Percentiles rank a stretch among this genome's conserved stretches.
Evolutionary conservation across 1,140 invertebrate species (phyloP).

Genomic region (Akabosia matsudoensis): DNA sequence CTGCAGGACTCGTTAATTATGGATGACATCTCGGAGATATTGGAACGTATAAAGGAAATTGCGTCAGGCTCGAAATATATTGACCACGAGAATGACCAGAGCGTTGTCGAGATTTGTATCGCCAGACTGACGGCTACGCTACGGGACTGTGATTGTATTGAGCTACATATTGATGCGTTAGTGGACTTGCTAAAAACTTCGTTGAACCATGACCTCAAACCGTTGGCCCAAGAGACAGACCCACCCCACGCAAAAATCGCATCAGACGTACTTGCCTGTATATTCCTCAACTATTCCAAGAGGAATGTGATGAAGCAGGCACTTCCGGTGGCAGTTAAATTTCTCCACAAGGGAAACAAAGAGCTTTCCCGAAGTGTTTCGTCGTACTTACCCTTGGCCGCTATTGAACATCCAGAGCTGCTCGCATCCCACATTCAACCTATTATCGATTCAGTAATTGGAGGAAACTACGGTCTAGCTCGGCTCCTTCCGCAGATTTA

Average conservation of each 20-base stretch:
- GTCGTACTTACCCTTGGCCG: conserved; percentile 86
- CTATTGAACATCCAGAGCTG: conserved; percentile 81
- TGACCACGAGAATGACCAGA: conserved; percentile 84
- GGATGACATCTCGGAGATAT: conserved; percentile 76
- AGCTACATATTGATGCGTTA: conserved; percentile 76
- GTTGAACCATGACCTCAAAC: conserved; percentile 80
- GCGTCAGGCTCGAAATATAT: conserved; percentile 75
- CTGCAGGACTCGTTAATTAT: conserved; percentile 80
- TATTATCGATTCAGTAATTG: conserved; percentile 83
- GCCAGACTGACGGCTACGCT: conserved; percentile 82
- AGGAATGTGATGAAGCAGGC: conserved; percentile 82
- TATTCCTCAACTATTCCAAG: conserved; percentile 88
- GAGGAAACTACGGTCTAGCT: conserved; percentile 79
- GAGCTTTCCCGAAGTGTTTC: conserved; percentile 85
- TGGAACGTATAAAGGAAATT: conserved; percentile 72
- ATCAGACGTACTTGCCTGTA: conserved; percentile 86
- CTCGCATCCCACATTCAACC: conserved; percentile 80
- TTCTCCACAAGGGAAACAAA: conserved; percentile 81
- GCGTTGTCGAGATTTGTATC: conserved; percentile 88
- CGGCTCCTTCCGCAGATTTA: conserved; percentile 84
- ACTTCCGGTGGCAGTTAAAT: conserved; percentile 84
- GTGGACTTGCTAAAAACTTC: conserved; percentile 81
- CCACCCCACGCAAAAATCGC: conserved; percentile 93
- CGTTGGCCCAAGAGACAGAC: conserved; percentile 73
- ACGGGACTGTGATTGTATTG: conserved; percentile 77